Evolutionary conservation across 2,888 invertebrate species (phyloP).

Genomic region (Drosophila antonietae): DNA sequence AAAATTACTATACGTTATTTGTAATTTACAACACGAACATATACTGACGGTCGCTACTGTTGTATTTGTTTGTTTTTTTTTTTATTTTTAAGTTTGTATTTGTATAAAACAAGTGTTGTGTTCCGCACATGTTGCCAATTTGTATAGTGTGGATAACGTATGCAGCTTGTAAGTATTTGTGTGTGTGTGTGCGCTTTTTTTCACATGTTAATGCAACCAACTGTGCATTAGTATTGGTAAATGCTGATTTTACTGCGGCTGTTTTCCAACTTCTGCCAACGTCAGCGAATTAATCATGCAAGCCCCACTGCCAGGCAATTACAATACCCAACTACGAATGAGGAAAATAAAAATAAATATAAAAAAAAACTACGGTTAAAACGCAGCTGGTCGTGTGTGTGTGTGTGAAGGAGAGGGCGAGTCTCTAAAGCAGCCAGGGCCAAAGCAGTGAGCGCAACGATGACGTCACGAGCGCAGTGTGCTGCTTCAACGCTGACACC

Average conservation of each 20-base stretch:
- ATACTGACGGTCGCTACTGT: conserved; percentile 41
- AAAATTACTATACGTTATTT: conserved; percentile 48
- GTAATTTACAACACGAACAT: conserved; percentile 70
- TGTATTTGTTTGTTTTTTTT: conserved; percentile 25
- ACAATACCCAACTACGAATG: conserved; percentile 44
- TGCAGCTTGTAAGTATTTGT: background rate
- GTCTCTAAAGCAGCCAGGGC: conserved; percentile 53
- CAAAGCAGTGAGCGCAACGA: conserved; percentile 55
- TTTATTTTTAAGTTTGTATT: conserved; percentile 3
- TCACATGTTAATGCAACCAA: conserved; percentile 47
- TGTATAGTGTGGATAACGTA: conserved; percentile 39
- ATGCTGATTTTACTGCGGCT: conserved; percentile 33
- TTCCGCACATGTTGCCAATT: conserved; percentile 51
- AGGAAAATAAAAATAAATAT: conserved; percentile 36
- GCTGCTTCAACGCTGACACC: conserved; percentile 54
- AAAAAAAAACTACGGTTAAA: conserved; percentile 60
- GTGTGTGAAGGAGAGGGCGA: conserved; percentile 10
- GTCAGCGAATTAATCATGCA: conserved; percentile 79
- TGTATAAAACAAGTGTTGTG: conserved; percentile 32
- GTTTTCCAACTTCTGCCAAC: conserved; percentile 55
- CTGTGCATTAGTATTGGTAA: conserved; percentile 28
- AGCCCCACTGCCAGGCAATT: conserved; percentile 29
- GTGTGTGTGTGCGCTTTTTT: background rate
- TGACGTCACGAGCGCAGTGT: conserved; percentile 69
- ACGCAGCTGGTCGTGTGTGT: conserved; percentile 51